These are phyloP conservation scores for Alosa alosa DNA, from an alignment of 2,113 vertebrate species.

Conservation along the genomic window DNA sequence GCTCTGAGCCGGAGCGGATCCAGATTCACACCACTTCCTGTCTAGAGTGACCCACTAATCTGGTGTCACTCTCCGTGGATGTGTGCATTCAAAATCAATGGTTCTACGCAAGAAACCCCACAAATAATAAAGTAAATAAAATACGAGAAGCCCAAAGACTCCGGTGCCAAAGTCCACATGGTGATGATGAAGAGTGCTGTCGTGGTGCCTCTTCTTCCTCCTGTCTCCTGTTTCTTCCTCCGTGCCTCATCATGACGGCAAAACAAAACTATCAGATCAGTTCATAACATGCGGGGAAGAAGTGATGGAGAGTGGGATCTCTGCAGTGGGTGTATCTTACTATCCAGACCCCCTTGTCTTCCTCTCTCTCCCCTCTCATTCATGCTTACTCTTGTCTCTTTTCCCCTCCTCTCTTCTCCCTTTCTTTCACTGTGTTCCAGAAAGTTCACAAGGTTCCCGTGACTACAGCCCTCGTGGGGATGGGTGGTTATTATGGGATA, in stretches of 20 bases:
- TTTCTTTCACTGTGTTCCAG: conserved; percentile 20
- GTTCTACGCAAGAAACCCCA: not conserved
- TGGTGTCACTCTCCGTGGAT: not conserved
- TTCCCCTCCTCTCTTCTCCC: not conserved
- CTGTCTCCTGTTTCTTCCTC: not conserved
- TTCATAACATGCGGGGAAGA: conserved; percentile 13
- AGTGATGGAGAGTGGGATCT: conserved; percentile 18
- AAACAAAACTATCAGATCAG: not conserved
- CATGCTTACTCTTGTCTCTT: not conserved
- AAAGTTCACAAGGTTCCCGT: conserved; percentile 24
- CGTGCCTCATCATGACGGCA: not conserved
- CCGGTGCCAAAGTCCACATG: not conserved
- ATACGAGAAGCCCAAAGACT: not conserved
- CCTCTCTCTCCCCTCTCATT: not conserved
- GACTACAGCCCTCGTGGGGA: not conserved
- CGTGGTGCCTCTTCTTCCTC: not conserved
- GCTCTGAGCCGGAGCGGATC: not conserved
- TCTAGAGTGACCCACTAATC: not conserved
- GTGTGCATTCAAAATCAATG: not conserved
- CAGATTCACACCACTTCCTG: not conserved
- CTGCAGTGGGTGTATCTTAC: not conserved
- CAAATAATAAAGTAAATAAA: not conserved
- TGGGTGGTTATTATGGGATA: conserved; percentile 4
- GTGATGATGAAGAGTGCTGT: not conserved
- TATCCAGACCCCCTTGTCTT: conserved; percentile 12